phyloP scores from a whole-genome alignment of 2,888 invertebrate species.

The Coenonympha arcania region DNA sequence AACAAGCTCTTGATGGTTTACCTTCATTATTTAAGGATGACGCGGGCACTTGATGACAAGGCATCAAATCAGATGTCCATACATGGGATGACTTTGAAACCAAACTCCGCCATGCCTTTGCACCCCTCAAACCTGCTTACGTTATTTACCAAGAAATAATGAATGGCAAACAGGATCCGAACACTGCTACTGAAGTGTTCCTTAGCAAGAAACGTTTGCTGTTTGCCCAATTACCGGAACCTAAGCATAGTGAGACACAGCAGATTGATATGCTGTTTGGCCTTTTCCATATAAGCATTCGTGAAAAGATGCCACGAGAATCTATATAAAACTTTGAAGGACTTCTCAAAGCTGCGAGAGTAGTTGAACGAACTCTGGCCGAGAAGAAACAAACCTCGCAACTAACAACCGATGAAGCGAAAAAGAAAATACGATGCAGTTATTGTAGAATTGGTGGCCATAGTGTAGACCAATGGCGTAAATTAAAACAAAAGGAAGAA shows the following conservation, averaged over 20 bases:
- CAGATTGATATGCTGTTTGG: slow-evolving; percentile 8
- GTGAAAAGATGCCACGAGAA: slow-evolving; percentile 1
- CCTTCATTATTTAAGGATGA: slow-evolving; percentile 13
- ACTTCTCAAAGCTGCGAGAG: not conserved
- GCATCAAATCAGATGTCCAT: slow-evolving; percentile 11
- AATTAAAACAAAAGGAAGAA: not conserved
- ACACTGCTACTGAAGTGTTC: slow-evolving; percentile 18
- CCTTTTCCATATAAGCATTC: not conserved
- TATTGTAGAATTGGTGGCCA: slow-evolving; percentile 18
- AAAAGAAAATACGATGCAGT: not conserved
- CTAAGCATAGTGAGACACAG: slow-evolving; percentile 4
- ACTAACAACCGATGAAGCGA: not conserved
- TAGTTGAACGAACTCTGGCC: not conserved
- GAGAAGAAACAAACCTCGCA: not conserved
- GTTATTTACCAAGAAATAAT: slow-evolving; percentile 21
- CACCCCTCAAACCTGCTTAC: slow-evolving; percentile 18
- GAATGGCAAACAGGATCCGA: slow-evolving; percentile 3
- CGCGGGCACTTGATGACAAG: slow-evolving; percentile 21
- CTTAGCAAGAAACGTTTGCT: slow-evolving; percentile 2
- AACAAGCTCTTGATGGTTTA: slow-evolving; percentile 8
- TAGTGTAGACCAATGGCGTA: slow-evolving; percentile 14
- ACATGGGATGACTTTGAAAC: slow-evolving; percentile 17
- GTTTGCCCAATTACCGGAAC: not conserved
- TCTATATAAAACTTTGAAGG: not conserved
- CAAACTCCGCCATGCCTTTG: slow-evolving; percentile 18